Percentiles rank a stretch among this genome's conserved stretches.
phyloP scores from a whole-genome alignment of 2,797 vertebrate species.

The Ciconia nigra region DNA sequence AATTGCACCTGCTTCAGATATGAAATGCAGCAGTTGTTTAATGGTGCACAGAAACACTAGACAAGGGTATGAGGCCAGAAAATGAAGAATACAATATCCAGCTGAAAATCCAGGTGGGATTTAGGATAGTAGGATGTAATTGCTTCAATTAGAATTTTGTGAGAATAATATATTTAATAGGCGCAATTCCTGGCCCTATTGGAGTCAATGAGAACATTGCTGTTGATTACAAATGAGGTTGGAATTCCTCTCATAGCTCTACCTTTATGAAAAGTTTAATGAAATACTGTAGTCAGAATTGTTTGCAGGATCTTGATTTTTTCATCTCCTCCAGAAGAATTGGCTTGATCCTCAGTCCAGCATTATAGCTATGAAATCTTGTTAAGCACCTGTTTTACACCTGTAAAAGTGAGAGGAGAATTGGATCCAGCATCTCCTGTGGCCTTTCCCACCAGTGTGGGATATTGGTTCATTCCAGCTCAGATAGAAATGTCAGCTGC shows the following conservation, averaged over 20 bases:
- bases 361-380: slow-evolving; percentile 16
- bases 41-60: slow-evolving; percentile 51
- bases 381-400: slow-evolving; percentile 35
- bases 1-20: slow-evolving; percentile 56
- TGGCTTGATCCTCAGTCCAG: background rate
- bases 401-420: slow-evolving; percentile 29
- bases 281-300: slow-evolving; percentile 16
- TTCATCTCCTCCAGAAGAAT: slow-evolving; percentile 34
- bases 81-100: slow-evolving; percentile 60
- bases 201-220: slow-evolving; percentile 41
- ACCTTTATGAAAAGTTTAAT: slow-evolving; percentile 46
- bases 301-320: slow-evolving; percentile 28
- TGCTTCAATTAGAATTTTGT: slow-evolving; percentile 67
- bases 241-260: slow-evolving; percentile 27
- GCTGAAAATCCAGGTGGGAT: slow-evolving; percentile 64
- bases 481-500: slow-evolving; percentile 62
- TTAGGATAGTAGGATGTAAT: slow-evolving; percentile 61
- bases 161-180: slow-evolving; percentile 63
- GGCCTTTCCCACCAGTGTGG: slow-evolving; percentile 50
- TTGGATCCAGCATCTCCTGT: slow-evolving; percentile 56
- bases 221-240: slow-evolving; percentile 59
- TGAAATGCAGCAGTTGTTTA: slow-evolving; percentile 66
- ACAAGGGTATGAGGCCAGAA: slow-evolving; percentile 45
- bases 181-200: slow-evolving; percentile 39
- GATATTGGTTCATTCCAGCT: slow-evolving; percentile 62